A percentile compares a stretch with the other conserved stretches of the same genome.
phyloP scores from a whole-genome alignment of 2,888 invertebrate genomes.

The Polydrusus pterygomalis region DNA sequence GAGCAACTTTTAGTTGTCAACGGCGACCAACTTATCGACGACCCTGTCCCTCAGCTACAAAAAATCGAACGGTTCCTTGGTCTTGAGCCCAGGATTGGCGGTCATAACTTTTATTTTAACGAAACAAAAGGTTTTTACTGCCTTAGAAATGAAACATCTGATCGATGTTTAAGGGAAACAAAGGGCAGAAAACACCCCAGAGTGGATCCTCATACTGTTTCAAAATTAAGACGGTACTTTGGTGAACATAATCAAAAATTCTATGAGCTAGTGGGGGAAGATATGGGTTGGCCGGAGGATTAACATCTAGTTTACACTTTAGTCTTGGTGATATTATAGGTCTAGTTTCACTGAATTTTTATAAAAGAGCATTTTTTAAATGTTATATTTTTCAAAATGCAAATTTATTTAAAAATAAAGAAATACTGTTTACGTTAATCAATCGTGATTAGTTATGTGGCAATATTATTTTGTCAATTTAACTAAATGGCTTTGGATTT shows the following conservation, averaged over 20 bases:
- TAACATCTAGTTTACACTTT: constrained; percentile 68
- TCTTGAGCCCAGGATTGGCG: constrained; percentile 80
- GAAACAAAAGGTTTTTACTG: constrained; percentile 98
- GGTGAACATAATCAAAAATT: constrained; percentile 93
- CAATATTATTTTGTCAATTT: no score
- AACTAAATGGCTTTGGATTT: no score
- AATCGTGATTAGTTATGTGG: no score
- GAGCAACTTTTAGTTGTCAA: constrained; percentile 96
- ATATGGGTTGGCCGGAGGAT: constrained; percentile 95
- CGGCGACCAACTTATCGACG: constrained; percentile 92
- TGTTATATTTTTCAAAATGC: background rate
- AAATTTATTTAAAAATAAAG: background rate
- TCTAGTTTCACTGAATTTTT: background rate
- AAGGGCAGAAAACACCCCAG: constrained; percentile 89
- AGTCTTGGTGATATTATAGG: constrained; percentile 15
- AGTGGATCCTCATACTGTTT: constrained; percentile 86
- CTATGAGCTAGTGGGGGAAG: constrained; percentile 93
- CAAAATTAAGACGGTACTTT: constrained; percentile 89
- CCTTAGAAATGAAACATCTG: constrained; percentile 86
- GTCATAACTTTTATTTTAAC: constrained; percentile 96
- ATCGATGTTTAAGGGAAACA: constrained; percentile 89
- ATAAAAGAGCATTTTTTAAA: background rate
- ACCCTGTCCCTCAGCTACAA: constrained; percentile 90
- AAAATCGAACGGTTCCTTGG: constrained; percentile 92
- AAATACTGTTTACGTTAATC: background rate